These are phyloP conservation scores for Cololabis saira DNA, from an alignment of 2,113 vertebrate species.

Conservation along the genomic window DNA sequence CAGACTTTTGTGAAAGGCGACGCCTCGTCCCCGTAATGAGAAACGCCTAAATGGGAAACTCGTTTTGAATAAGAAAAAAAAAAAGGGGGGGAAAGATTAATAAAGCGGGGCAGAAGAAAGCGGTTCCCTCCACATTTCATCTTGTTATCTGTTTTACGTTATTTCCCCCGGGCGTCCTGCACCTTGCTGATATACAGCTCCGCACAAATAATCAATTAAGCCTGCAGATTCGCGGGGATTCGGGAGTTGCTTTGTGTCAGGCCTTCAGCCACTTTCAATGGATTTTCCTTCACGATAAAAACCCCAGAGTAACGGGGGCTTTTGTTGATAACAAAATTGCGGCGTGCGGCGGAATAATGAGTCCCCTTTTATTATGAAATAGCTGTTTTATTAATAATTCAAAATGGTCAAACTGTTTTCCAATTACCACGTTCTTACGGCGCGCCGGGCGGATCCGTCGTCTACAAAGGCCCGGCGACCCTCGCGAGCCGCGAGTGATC, in stretches of 20 bases:
- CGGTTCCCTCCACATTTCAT: slow-evolving; percentile 87
- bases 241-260: slow-evolving; percentile 76
- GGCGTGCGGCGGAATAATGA: slow-evolving; percentile 59
- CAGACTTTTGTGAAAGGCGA: slow-evolving; percentile 16
- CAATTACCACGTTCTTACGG: slow-evolving; percentile 50
- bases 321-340: slow-evolving; percentile 69
- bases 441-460: slow-evolving; percentile 30
- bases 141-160: slow-evolving; percentile 89
- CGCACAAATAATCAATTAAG: slow-evolving; percentile 88
- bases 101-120: slow-evolving; percentile 82
- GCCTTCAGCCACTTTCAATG: slow-evolving; percentile 75
- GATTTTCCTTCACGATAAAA: slow-evolving; percentile 72
- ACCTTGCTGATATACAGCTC: slow-evolving; percentile 81
- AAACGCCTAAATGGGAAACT: slow-evolving; percentile 81
- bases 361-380: slow-evolving; percentile 65
- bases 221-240: slow-evolving; percentile 79
- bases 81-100: slow-evolving; percentile 79
- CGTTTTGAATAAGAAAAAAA: slow-evolving; percentile 75
- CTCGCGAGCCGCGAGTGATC: slow-evolving; percentile 47
- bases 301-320: slow-evolving; percentile 58
- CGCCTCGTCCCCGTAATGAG: slow-evolving; percentile 63
- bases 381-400: slow-evolving; percentile 66
- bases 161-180: slow-evolving; percentile 84
- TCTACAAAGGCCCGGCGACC: slow-evolving; percentile 32
- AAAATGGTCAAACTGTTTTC: slow-evolving; percentile 65